Base-by-base conservation (phyloP, 2,797 vertebrate species). In the Myripristis jacobus region DNA sequence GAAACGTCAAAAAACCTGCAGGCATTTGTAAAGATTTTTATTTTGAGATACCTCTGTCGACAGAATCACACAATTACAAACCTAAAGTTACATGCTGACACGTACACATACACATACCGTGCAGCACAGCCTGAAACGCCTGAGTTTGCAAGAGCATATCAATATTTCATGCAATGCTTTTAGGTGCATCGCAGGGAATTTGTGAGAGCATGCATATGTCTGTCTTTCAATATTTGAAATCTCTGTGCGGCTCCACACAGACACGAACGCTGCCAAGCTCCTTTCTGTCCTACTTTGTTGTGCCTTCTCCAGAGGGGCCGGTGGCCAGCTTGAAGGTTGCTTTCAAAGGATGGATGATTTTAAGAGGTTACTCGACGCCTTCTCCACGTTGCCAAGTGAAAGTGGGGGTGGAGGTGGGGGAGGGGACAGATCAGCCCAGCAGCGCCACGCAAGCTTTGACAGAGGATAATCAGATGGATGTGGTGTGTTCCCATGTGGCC, bases 101-200 rank as follows among this genome's bases (percentile, higher is more conserved):
- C 60, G 55, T 56, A 69, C 51, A 29, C 48, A 59, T 22, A 50
- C 22, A 44, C 38, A 34, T 38, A 24, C 19, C 22, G 1, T 36
- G 63, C 36, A 38, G 46, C 56, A 63, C 62, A 75, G 56, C 63
- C 53, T 21, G 18, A 81, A 77, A 50, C 56, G 53, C 31, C 44
- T 22, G 24, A 67, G 72, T 74, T 63, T 85, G 66, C 60, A 52
- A 18, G 56, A 69, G 60, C 66, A 16, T 73, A 92, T 91, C 67
- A 91, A 91, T 92, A 88, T 91, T 92, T 93, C 62, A 91, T 67
- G 72, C 38, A 8, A 38, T 68, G 60, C 83, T 83, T 88, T 84
- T 82, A 85, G 84, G 79, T 84, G 62, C 72, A 56, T 84, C 71
- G 64, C 51, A 56, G 67, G 48, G 70, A 66, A 50, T 53, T 74